Conservation (phyloP, 2,888 invertebrate genomes). For the Halictus quadricinctus region DNA sequence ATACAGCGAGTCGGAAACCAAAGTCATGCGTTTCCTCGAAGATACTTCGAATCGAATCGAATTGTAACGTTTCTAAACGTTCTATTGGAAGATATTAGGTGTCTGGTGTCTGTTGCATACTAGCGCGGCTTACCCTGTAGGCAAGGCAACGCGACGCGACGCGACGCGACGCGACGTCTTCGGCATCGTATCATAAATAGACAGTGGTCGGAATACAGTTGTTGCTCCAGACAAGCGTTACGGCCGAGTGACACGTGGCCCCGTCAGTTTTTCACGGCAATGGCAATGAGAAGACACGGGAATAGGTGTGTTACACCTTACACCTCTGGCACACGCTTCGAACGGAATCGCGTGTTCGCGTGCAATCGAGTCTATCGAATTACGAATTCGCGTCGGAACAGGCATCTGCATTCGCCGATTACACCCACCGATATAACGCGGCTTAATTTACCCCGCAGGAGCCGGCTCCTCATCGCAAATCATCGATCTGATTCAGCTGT, state of each 20-base stretch:
- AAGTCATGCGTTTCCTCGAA: too few species aligned
- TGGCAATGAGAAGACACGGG: conserved; percentile 1
- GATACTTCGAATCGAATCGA: too few species aligned
- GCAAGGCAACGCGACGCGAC: too few species aligned
- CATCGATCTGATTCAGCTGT: neutral
- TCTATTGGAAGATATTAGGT: too few species aligned
- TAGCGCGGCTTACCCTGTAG: too few species aligned
- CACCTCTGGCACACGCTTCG: conserved; percentile 25
- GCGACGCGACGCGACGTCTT: neutral
- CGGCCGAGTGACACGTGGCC: conserved; percentile 14
- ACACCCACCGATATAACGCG: conserved; percentile 64
- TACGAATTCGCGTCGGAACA: conserved; percentile 75
- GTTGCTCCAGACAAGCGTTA: neutral
- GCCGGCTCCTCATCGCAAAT: conserved; percentile 21
- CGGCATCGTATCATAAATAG: neutral
- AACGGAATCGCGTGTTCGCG: conserved; percentile 70
- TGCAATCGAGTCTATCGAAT: conserved; percentile 74
- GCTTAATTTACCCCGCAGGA: conserved; percentile 56
- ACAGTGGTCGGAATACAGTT: neutral
- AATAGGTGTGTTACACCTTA: neutral
- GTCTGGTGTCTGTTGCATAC: too few species aligned
- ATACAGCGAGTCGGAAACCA: too few species aligned
- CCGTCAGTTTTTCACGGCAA: neutral
- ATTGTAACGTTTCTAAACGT: too few species aligned
- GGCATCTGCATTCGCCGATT: conserved; percentile 75